Percentiles rank a stretch among this genome's conserved stretches.
Conservation (phyloP, 2,113 vertebrate genomes). For the Rousettus leschenaultii region DNA sequence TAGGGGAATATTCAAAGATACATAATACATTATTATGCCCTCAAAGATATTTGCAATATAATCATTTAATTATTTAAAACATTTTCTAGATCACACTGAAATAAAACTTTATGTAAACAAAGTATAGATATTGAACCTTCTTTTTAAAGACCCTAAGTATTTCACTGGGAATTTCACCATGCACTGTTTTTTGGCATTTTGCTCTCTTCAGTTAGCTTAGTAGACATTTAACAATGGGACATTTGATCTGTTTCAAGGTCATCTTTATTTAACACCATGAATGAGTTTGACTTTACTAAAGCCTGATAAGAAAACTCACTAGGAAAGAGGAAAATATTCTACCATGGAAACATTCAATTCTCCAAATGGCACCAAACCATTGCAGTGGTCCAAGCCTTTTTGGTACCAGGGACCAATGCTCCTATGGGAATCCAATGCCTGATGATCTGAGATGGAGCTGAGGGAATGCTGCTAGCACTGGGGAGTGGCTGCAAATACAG, state of each 20-base stretch:
- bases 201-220: background rate
- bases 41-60: background rate
- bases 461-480: too few relatives aligned
- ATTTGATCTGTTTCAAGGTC: background rate
- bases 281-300: background rate
- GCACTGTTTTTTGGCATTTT: background rate
- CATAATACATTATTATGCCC: background rate
- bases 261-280: background rate
- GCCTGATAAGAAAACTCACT: background rate
- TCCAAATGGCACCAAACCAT: background rate
- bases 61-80: background rate
- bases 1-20: background rate
- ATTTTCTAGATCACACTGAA: background rate
- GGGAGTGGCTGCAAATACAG: too few relatives aligned
- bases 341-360: background rate
- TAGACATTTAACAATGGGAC: background rate
- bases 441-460: too few relatives aligned
- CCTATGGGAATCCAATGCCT: too few relatives aligned
- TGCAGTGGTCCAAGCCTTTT: too few relatives aligned
- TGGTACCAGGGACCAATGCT: too few relatives aligned
- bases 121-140: background rate
- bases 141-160: background rate
- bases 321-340: background rate
- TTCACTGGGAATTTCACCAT: background rate
- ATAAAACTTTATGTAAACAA: background rate